Evolutionary conservation across 2,797 vertebrate species (phyloP), one percentile per base, ranked within the genome.

Genomic region (Microtus obscurus): DNA sequence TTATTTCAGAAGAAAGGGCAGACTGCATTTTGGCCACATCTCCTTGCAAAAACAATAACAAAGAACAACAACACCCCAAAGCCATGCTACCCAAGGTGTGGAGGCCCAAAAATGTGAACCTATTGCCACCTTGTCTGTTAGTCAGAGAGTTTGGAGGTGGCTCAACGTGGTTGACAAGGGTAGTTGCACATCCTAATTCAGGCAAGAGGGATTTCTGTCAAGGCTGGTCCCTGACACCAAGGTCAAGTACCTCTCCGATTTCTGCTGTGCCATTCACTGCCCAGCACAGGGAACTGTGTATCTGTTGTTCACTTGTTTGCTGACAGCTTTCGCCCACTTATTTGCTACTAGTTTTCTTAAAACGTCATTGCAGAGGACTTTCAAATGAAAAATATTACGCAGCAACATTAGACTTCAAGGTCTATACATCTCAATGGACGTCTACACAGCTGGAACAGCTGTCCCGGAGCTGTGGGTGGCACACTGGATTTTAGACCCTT

Each of bases 1-100:
- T 85, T 86, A 76, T 56, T 77, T 77, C 40, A 91, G 76, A 40
- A 80, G 29, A 93, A 76, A 91, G 31, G 21, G 13, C 71, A 96
- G 95, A 79, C 43, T 87, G 8, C 40, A 34, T 16, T 82, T 92
- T 45, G 81, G 25, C n/a, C 23, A 51, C 10, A 0, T 17, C 21
- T 45, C 37, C 43, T 45, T 9, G 17, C 40, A 87, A 45, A 82
- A 87, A 43, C 27, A 87, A 76, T 13, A 40, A 82, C 25, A 25
- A 59, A 71, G 2, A 63, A 14, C 0, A 65, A 67, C 2, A 81
- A 25, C 27, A 80, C 13, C 17, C 71, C 69, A 81, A 61, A 61
- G n/a, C 17, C 14, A 82, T 61, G n/a, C 27, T 31, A 25, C 17
- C 13, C 86, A 45, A 74, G 25, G 45, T 67, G 56, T 23, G 19